Conservation (phyloP, 1,140 invertebrate species). For the Sarcophaga bullata region DNA sequence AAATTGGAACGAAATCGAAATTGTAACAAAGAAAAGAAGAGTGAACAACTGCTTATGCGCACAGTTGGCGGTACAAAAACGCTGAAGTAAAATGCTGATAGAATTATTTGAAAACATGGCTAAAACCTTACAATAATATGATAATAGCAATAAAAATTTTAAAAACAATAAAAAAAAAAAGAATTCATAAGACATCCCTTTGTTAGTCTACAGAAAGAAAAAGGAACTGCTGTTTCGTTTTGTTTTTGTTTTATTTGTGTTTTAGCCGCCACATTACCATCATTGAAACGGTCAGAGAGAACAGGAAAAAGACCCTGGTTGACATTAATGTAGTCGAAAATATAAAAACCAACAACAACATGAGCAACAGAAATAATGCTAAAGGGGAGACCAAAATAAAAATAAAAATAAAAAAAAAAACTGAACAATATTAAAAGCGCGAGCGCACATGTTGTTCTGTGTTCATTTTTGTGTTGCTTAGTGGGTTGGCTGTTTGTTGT, state of each 20-base stretch:
- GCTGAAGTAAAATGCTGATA: neutral
- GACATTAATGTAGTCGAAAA: slow-evolving; percentile 40
- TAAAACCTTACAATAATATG: slow-evolving; percentile 26
- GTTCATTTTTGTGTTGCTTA: neutral
- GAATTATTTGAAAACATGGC: slow-evolving; percentile 26
- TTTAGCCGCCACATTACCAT: slow-evolving; percentile 13
- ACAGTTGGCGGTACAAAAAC: slow-evolving; percentile 36
- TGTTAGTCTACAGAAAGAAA: neutral
- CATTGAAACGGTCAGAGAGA: neutral
- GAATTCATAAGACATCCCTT: neutral
- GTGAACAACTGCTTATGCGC: slow-evolving; percentile 29
- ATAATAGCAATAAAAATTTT: neutral
- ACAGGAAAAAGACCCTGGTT: neutral
- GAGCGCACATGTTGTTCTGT: slow-evolving; percentile 36
- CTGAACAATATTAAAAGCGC: slow-evolving; percentile 31
- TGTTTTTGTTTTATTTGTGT: neutral
- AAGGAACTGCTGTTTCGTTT: slow-evolving; percentile 25
- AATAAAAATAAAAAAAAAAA: neutral
- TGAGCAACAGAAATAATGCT: slow-evolving; percentile 19
- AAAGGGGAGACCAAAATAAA: neutral
- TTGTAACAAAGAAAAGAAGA: neutral
- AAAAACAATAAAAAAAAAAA: neutral
- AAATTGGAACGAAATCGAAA: neutral
- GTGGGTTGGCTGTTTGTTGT: neutral
- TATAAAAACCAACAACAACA: slow-evolving; percentile 21